Evolutionary conservation across 2,888 invertebrate genomes (phyloP), one percentile per base, ranked within the genome.

Genomic region (Heliconius ethilla): DNA sequence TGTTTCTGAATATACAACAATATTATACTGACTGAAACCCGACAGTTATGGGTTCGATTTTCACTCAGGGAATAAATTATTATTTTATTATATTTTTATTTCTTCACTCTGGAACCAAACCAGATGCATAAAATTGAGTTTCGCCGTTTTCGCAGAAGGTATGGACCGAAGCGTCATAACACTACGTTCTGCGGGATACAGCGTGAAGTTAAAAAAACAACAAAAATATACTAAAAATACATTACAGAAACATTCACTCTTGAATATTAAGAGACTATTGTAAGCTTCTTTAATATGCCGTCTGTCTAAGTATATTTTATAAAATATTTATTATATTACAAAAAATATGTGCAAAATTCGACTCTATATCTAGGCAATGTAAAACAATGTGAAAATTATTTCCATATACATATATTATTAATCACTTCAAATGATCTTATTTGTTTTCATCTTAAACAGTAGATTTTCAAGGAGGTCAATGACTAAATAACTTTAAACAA

Each of bases 391-490:
- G 78, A n/a, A 11, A 18, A 67, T 10, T 75, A 40, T 78, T 77
- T 76, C 76, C 75, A 51, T 51, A 77, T 72, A 33, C 2, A 29
- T 6, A 78, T 76, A 72, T 29, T 74, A 78, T 78, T 75, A 78
- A 81, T 82, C 79, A 79, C 78, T 78, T 80, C 77, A 77, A 78
- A 29, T 4, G 69, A 79, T 77, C 75, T 79, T 84, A 82, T 85
- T 83, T 85, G 81, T 81, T 78, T 83, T 83, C 83, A 81, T 84
- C 83, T 84, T 77, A 81, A 65, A 81, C 65, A 76, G 82, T 74
- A 76, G 79, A 82, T 79, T 79, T 83, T 80, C 75, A 78, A 84
- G 83, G 83, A 80, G 85, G 86, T 86, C 86, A 87, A 83, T 85
- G 84, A 51, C 22, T 9, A 22, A 55, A 55, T 55, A 9, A 55